phyloP scores from a whole-genome alignment of 2,113 vertebrate genomes.

The Hippocampus comes region DNA sequence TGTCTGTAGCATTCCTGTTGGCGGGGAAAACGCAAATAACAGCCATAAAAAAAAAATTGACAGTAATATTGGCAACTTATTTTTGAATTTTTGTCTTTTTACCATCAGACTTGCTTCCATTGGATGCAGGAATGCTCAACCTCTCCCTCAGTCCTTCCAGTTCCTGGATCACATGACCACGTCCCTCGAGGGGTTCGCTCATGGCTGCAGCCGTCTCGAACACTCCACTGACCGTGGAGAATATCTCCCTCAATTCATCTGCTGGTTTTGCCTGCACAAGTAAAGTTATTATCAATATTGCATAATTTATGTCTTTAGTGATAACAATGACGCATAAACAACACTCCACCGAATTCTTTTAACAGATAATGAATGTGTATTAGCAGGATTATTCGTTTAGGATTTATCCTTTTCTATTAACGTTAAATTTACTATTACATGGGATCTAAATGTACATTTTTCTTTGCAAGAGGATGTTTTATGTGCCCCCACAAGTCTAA shows the following conservation, averaged over 20 bases:
- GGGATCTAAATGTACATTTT: no score
- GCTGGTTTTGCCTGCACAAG: constrained; percentile 67
- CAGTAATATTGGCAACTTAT: background rate
- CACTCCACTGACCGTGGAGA: constrained; percentile 62
- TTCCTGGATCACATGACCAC: constrained; percentile 67
- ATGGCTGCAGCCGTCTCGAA: constrained; percentile 77
- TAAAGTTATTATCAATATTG: background rate
- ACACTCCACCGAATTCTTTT: no score
- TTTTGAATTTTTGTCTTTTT: background rate
- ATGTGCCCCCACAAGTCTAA: no score
- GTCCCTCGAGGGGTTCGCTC: constrained; percentile 61
- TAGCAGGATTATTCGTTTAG: no score
- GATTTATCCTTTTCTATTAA: no score
- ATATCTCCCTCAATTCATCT: constrained; percentile 77
- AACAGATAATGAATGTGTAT: no score
- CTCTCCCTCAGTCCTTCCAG: constrained; percentile 74
- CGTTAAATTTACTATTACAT: no score
- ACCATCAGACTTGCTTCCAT: constrained; percentile 70
- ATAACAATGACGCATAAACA: background rate
- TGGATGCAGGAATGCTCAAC: constrained; percentile 66
- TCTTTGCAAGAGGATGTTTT: no score
- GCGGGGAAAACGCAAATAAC: background rate
- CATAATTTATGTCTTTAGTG: background rate
- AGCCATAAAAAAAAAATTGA: background rate
- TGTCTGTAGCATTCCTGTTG: constrained; percentile 75